These are phyloP conservation scores for pig (Sus scrofa) DNA, from an alignment of 2,113 vertebrate species.

Conservation along the genomic window T2T-Sscrofa CM000814.6:141253001-141253500, in stretches of 20 bases:
- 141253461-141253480: background rate
- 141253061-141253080: background rate
- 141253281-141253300: background rate
- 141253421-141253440: background rate
- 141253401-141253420: fast-evolving
- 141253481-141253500: background rate
- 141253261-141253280: background rate
- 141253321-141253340: background rate
- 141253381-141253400: background rate
- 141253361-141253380: background rate
- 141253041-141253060: fast-evolving
- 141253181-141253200: background rate
- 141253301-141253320: background rate
- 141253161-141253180: background rate
- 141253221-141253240: background rate
- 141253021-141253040: fast-evolving
- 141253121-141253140: background rate
- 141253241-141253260: background rate
- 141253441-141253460: background rate
- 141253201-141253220: background rate
- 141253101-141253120: background rate
- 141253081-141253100: background rate
- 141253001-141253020: background rate
- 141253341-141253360: background rate
- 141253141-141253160: background rate